A percentile compares a stretch with the other conserved stretches of the same genome.
phyloP scores from a whole-genome alignment of 2,113 vertebrate species.

The Nothobranchius furzeri region DNA sequence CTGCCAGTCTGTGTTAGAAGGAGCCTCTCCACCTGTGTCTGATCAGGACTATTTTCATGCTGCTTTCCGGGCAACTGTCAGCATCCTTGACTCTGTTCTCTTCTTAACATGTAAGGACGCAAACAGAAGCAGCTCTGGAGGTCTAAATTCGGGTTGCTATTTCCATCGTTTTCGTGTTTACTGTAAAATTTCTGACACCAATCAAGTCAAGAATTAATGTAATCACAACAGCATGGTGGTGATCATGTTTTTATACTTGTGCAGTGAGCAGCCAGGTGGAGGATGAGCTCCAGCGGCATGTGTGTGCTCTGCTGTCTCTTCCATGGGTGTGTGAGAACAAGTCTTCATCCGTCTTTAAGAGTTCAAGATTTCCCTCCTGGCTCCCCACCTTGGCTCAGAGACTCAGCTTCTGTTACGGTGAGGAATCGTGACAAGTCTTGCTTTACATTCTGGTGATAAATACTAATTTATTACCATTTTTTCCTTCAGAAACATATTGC shows the following conservation, averaged over 20 bases:
- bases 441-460: background rate
- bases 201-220: background rate
- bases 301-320: conserved; percentile 88
- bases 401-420: conserved; percentile 82
- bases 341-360: conserved; percentile 75
- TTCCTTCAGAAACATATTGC: too few relatives aligned
- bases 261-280: conserved; percentile 78
- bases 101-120: conserved; percentile 84
- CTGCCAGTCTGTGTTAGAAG: conserved; percentile 83
- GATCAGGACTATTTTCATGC: conserved; percentile 44
- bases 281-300: conserved; percentile 75
- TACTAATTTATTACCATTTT: background rate
- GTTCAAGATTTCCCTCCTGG: conserved; percentile 75
- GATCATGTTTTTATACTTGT: background rate
- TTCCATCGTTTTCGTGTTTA: background rate
- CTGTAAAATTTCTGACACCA: background rate
- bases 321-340: conserved; percentile 88
- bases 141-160: background rate
- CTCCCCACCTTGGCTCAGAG: conserved; percentile 81
- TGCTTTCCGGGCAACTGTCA: conserved; percentile 64
- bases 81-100: conserved; percentile 87
- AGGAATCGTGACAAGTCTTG: conserved; percentile 56
- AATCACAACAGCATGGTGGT: background rate
- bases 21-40: conserved; percentile 40
- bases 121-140: background rate